Evolutionary conservation across 1,140 invertebrate species (phyloP), one percentile per base, ranked within the genome.

Genomic region (Mercenaria mercenaria): DNA sequence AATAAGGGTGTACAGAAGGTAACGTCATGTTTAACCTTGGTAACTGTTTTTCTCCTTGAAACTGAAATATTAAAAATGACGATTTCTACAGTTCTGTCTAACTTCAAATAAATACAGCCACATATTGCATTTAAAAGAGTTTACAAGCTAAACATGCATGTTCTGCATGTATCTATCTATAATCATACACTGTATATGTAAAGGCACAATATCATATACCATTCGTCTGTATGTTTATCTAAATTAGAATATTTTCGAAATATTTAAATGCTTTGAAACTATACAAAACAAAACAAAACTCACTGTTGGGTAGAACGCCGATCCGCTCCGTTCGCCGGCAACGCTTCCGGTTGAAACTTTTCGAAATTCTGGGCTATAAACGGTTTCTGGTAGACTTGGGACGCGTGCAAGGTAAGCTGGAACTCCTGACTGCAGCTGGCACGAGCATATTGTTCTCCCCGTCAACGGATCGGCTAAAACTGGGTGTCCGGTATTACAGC

Each of bases 361-460:
- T 20, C 1, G 34, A 18, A 34, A 4, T 23, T 1, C 26, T 2
- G 37, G 67, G 20, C 29, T 29, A 41, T 79, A 80, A 41, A 64
- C 23, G 11, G 74, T 88, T 39, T 88, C 86, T 29, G 86, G 86
- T 2, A 88, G 47, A 39, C 76, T 80, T 39, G 76, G 86, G 11
- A 88, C 76, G 0, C 76, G 47, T 0, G 86, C 67, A 1, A 88
- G 43, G 47, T 88, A 88, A 11, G 76, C 77, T 37, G 86, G 77
- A 18, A 88, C 61, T 29, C 76, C 76, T 0, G 86, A 34, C 26
- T 88, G 76, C 13, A 88, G 86, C 61, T 88, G 76, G 64, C 86
- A 88, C 23, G 86, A 88, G 59, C 86, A 88, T 15, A 88, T 34
- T 23, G 77, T 72, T 37, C 76, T 64, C 32, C 77, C 77, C 13